These are phyloP conservation scores for Pocillopora meandrina DNA, from an alignment of 92 coral and sea anemone genomes.

Conservation along the genomic window DNA sequence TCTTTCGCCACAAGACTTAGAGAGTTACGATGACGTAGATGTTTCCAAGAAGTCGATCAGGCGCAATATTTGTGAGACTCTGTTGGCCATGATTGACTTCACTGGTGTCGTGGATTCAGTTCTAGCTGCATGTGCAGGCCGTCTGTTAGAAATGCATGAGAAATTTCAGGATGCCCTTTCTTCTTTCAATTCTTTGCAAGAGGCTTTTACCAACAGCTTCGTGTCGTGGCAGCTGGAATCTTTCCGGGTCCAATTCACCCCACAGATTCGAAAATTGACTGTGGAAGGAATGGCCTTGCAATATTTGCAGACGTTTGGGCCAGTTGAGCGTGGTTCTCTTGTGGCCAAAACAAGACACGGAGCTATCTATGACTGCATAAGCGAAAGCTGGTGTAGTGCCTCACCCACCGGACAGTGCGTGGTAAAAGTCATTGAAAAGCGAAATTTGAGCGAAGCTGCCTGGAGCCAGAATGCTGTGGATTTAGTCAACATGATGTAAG, in stretches of 20 bases:
- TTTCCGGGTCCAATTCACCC: constrained; percentile 39
- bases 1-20: not conserved
- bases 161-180: not conserved
- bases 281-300: constrained; percentile 58
- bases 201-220: constrained; percentile 13
- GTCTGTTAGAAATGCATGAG: constrained; percentile 13
- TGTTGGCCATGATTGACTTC: constrained; percentile 7
- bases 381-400: constrained; percentile 45
- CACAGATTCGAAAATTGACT: constrained; percentile 60
- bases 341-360: constrained; percentile 38
- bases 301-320: constrained; percentile 46
- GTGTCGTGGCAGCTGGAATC: constrained; percentile 14
- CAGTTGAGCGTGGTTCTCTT: constrained; percentile 34
- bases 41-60: not conserved
- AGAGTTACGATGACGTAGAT: not conserved
- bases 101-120: constrained; percentile 18
- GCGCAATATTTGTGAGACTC: not conserved
- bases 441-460: constrained; percentile 20
- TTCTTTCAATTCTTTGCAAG: not conserved
- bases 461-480: constrained; percentile 70
- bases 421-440: constrained; percentile 50
- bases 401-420: constrained; percentile 28
- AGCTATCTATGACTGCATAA: constrained; percentile 38
- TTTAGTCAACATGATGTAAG: constrained; percentile 57
- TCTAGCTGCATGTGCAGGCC: constrained; percentile 6